Evolutionary conservation across 2,888 invertebrate genomes (phyloP).

Genomic region (Nezara viridula): DNA sequence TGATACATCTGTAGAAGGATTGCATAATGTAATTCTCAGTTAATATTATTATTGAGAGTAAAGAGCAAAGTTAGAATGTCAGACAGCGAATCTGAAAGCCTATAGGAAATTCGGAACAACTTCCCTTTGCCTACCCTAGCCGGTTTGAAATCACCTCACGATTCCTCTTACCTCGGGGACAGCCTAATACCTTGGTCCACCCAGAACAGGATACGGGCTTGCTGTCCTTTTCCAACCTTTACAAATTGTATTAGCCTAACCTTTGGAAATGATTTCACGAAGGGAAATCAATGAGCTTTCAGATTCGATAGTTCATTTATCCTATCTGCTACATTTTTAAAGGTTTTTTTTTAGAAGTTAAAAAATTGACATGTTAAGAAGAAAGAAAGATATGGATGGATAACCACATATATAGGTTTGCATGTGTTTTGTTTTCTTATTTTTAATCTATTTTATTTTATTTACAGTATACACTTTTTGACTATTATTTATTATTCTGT

Average conservation of each 20-base stretch:
- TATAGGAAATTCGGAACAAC: not conserved
- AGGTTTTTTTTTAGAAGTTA: too few relatives aligned
- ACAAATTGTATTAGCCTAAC: not conserved
- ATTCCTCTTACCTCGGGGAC: conserved; percentile 24
- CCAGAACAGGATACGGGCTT: not conserved
- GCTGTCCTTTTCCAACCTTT: not conserved
- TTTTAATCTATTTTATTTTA: too few relatives aligned
- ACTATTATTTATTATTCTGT: too few relatives aligned
- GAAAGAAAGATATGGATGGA: too few relatives aligned
- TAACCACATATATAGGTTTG: too few relatives aligned
- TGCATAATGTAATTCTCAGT: not conserved
- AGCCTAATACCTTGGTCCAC: not conserved
- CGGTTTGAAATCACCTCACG: not conserved
- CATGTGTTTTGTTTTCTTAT: too few relatives aligned
- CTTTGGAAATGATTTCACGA: not conserved
- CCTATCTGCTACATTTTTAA: not conserved
- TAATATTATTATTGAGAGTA: not conserved
- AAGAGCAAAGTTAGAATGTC: not conserved
- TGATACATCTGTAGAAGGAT: too few relatives aligned
- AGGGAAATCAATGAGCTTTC: not conserved
- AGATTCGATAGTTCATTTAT: not conserved
- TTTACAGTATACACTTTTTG: too few relatives aligned
- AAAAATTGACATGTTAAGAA: too few relatives aligned
- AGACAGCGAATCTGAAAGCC: not conserved
- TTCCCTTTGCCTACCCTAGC: not conserved